Base-by-base conservation (phyloP, 2,888 invertebrate genomes). In the Brachynemurus nebulosus region DNA sequence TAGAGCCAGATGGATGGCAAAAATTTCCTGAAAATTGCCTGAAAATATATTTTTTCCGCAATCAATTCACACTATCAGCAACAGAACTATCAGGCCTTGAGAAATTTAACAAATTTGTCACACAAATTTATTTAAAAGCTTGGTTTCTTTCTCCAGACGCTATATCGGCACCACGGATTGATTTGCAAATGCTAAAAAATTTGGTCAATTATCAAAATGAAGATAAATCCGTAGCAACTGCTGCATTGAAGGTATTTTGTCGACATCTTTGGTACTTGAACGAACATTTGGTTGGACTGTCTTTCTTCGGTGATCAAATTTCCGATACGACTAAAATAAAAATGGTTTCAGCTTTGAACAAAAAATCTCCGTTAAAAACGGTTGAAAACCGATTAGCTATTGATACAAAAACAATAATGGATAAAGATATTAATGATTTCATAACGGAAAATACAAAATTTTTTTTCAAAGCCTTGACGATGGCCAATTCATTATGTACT, bases 401-500 rank as follows among this genome's bases (percentile, higher is more conserved):
- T 23, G 23, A 23, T 23, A 6, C 23, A 23, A 23, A 23, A 7
- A 23, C 6, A 23, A 23, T 23, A 23, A 23, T 23, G 23, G 23
- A 23, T 9, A 23, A 23, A 23, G 23, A 23, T 23, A 23, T 23
- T 23, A 23, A 9, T 23, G 23, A 23, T 9, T 23, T 23, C 23
- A 23, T 23, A 23, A 23, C 23, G 23, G 23, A 23, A 23, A 23
- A 23, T 23, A 23, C 23, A 7, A 23, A 23, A 23, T 23, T 7
- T 23, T 23, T 23, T 23, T 23, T 23, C 23, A 23, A 23, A 23
- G 9, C 23, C 23, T 23, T 23, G 9, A 23, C 6, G 9, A 6
- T 23, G 6, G 23, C 6, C 23, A 9, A 23, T 7, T 23, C 23
- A 6, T 23, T 23, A 69, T 72, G 74, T 68, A 14, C 34, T 45